Conservation (phyloP, 2,888 invertebrate genomes). For the Trachelus troglodyta region DNA sequence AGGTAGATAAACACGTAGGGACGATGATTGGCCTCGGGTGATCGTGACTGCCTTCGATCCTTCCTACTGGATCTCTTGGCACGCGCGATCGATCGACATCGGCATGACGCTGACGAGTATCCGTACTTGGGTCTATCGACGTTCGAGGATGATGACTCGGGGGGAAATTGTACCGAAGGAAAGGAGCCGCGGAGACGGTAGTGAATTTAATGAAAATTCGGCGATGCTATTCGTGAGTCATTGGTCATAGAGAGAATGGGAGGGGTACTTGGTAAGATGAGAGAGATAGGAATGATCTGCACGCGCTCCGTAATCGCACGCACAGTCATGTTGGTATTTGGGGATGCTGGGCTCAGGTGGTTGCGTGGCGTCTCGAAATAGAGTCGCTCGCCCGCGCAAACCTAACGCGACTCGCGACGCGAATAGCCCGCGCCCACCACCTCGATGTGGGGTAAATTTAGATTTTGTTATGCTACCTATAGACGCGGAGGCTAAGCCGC, state of each 20-base stretch:
- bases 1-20: neutral
- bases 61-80: neutral
- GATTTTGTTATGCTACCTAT: constrained; percentile 53
- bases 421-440: constrained; percentile 64
- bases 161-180: neutral
- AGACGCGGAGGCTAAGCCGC: neutral
- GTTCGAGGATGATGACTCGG: neutral
- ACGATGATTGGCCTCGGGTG: neutral
- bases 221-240: neutral
- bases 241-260: neutral
- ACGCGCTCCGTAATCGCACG: neutral
- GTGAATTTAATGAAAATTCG: neutral
- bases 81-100: neutral
- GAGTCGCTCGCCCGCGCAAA: constrained; percentile 62
- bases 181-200: neutral
- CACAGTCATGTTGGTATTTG: constrained; percentile 57
- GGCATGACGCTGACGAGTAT: neutral
- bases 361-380: constrained; percentile 64
- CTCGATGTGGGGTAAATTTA: constrained; percentile 56
- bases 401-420: constrained; percentile 55
- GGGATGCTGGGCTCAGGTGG: constrained; percentile 64
- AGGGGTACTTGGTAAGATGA: neutral
- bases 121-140: neutral
- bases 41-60: neutral
- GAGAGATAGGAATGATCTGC: neutral